phyloP scores from a whole-genome alignment of 53 echinoderm and acorn worm genomes.

The Paracentrotus lividus region DNA sequence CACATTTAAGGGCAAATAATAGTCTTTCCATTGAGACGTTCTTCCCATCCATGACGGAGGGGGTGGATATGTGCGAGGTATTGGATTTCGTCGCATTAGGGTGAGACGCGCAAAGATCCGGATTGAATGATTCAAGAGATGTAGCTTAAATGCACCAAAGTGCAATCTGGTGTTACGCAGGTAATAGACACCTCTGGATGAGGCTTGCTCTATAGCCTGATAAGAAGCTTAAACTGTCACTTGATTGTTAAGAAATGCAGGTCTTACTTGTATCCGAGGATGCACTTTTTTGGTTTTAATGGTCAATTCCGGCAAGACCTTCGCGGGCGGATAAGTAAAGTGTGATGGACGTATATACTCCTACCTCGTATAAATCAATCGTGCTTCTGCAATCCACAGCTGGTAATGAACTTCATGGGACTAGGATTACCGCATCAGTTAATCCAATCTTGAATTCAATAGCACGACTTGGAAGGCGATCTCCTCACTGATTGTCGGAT shows the following conservation, averaged over 20 bases:
- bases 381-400: conserved; percentile 10
- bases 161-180: conserved; percentile 49
- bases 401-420: conserved; percentile 24
- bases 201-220: neutral
- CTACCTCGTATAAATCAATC: conserved; percentile 36
- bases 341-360: neutral
- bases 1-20: neutral
- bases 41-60: neutral
- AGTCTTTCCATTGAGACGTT: neutral
- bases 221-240: conserved; percentile 26
- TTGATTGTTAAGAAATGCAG: conserved; percentile 32
- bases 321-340: neutral
- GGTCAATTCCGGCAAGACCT: conserved; percentile 12
- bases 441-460: conserved; percentile 53
- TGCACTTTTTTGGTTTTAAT: conserved; percentile 2
- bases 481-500: neutral
- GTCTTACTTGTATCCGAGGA: conserved; percentile 32
- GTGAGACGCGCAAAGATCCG: conserved; percentile 30
- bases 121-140: conserved; percentile 52
- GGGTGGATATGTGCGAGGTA: neutral
- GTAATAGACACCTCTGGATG: conserved; percentile 50
- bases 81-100: conserved; percentile 42
- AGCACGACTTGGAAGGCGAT: conserved; percentile 43
- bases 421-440: conserved; percentile 49
- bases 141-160: conserved; percentile 53